These are phyloP conservation scores for Phaonia tiefii DNA, from an alignment of 2,888 invertebrate genomes.

Conservation along the genomic window DNA sequence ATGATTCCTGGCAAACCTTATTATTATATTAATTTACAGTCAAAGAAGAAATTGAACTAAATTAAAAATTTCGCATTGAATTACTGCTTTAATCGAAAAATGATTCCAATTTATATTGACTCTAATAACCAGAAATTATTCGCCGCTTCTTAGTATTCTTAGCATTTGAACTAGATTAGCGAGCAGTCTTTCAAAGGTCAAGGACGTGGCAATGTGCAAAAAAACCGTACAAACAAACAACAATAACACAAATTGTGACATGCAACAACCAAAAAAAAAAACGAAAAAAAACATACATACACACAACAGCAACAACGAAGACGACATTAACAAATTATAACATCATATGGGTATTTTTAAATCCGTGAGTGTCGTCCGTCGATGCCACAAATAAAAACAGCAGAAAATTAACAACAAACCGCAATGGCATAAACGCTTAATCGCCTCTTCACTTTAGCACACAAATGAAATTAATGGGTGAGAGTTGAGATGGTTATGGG, in stretches of 20 bases:
- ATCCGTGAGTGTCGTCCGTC: constrained; percentile 19
- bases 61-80: no score
- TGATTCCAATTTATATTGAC: no score
- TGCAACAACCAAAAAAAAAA: background rate
- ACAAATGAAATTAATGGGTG: background rate
- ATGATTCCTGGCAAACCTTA: no score
- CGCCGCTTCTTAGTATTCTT: no score
- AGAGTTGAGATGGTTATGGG: no score
- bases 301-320: constrained; percentile 17
- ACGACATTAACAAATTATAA: constrained; percentile 59
- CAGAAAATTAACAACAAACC: background rate
- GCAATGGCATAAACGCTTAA: background rate
- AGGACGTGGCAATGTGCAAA: constrained; percentile 47
- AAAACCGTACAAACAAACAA: no score
- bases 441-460: constrained; percentile 11
- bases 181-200: constrained; percentile 53
- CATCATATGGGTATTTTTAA: constrained; percentile 63
- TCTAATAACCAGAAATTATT: no score
- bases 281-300: background rate
- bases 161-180: no score
- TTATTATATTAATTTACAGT: no score
- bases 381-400: constrained; percentile 18
- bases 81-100: no score
- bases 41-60: no score
- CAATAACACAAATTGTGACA: no score